Evolutionary conservation across 2,888 invertebrate genomes (phyloP).

Genomic region (Neoascia interrupta): DNA sequence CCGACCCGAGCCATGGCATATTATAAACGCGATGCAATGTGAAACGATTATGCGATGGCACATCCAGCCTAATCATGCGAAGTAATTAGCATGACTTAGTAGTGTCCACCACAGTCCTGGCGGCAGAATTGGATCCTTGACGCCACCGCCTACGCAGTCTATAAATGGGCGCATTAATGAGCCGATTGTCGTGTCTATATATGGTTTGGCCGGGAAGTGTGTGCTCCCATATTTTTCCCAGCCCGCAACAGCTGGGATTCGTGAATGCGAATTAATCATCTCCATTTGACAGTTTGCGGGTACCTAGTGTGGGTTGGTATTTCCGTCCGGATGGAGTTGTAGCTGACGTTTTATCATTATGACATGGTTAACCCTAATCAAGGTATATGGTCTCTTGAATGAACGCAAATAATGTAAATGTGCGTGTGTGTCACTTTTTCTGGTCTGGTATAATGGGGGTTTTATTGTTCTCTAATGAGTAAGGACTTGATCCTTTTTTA

Average conservation of each 20-base stretch:
- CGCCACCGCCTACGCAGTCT: neutral
- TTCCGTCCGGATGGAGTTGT: neutral
- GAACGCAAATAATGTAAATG: too few species aligned
- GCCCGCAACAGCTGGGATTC: neutral
- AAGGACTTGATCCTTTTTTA: too few species aligned
- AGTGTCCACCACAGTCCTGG: conserved; percentile 3
- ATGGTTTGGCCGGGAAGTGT: neutral
- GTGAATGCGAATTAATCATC: conserved; percentile 33
- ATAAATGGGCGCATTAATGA: conserved; percentile 13
- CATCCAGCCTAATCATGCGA: conserved; percentile 31
- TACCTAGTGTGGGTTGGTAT: neutral
- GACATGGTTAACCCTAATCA: conserved; percentile 22
- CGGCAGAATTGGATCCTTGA: too few species aligned
- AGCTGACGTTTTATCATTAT: neutral
- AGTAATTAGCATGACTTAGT: conserved; percentile 42
- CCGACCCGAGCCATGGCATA: neutral
- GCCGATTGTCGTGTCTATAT: neutral
- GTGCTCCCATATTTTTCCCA: neutral
- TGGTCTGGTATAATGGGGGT: too few species aligned
- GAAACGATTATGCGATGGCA: conserved; percentile 21
- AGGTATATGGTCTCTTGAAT: too few species aligned
- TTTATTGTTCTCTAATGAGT: too few species aligned
- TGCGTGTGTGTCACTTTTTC: too few species aligned
- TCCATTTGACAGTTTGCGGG: conserved; percentile 35
- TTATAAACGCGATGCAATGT: neutral